These are phyloP conservation scores for Clinocottus analis DNA, from an alignment of 2,113 vertebrate species.

Conservation along the genomic window DNA sequence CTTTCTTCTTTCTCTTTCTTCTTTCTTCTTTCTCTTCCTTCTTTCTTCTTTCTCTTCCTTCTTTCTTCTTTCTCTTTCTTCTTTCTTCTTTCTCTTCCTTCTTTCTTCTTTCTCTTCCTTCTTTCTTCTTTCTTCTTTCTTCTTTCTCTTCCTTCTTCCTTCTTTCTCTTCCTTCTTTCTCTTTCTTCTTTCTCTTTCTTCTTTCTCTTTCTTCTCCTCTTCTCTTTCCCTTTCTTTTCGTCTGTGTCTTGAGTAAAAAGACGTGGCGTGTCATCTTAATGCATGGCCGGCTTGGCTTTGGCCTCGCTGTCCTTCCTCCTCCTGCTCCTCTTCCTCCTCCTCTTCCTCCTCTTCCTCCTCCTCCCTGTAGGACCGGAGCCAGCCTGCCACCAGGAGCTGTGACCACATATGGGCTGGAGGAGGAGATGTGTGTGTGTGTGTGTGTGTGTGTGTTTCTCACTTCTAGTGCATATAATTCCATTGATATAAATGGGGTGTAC, in stretches of 20 bases:
- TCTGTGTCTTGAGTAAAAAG: conserved; percentile 17
- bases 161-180: too few species aligned
- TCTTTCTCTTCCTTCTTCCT: too few species aligned
- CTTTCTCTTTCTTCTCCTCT: conserved; percentile 60
- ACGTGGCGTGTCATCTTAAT: not conserved
- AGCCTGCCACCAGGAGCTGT: conserved; percentile 8
- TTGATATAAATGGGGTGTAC: not conserved
- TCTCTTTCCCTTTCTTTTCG: conserved; percentile 3
- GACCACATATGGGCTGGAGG: not conserved
- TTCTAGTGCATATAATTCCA: not conserved
- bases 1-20: too few species aligned
- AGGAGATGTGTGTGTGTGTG: not conserved
- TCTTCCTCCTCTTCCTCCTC: too few species aligned
- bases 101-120: too few species aligned
- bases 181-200: too few species aligned
- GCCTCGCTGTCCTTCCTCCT: not conserved
- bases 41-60: too few species aligned
- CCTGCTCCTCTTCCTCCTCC: not conserved
- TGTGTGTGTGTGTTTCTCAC: not conserved
- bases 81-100: too few species aligned
- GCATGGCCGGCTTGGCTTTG: not conserved
- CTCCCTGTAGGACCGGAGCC: not conserved
- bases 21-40: too few species aligned
- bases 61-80: too few species aligned
- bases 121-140: too few species aligned